Evolutionary conservation across 2,888 invertebrate species (phyloP).

Genomic region (Dione juno): DNA sequence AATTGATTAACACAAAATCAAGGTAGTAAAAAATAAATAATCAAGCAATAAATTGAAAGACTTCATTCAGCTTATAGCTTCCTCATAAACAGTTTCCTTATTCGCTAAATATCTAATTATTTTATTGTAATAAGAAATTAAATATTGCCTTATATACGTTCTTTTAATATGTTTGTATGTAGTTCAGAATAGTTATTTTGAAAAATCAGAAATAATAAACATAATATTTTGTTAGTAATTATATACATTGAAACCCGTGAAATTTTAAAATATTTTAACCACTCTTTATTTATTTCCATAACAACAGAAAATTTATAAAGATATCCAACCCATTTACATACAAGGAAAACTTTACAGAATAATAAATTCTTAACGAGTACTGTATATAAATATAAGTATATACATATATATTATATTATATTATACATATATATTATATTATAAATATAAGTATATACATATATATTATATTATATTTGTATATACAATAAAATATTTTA

Average conservation of each 20-base stretch:
- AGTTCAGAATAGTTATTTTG: too few species aligned
- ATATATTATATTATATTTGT: too few species aligned
- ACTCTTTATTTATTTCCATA: not conserved
- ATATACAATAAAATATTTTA: conserved; percentile 14
- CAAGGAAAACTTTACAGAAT: not conserved
- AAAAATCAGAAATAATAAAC: too few species aligned
- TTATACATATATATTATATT: too few species aligned
- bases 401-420: too few species aligned
- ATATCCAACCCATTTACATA: not conserved
- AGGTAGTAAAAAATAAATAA: conserved; percentile 2
- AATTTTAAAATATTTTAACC: not conserved
- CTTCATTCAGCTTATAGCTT: not conserved
- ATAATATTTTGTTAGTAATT: too few species aligned
- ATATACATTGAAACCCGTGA: too few species aligned
- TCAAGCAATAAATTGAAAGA: not conserved
- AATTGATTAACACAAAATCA: not conserved
- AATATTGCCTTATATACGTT: too few species aligned
- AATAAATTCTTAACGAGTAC: not conserved
- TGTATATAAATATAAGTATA: not conserved
- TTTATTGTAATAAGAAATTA: not conserved
- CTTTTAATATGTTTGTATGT: too few species aligned
- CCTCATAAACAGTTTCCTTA: not conserved
- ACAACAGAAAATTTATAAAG: not conserved
- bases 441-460: too few species aligned
- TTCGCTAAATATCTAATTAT: not conserved